A percentile compares a stretch with the other conserved stretches of the same genome.
Conservation (phyloP, 1,140 invertebrate genomes). For the Dendrolimus punctatus region DNA sequence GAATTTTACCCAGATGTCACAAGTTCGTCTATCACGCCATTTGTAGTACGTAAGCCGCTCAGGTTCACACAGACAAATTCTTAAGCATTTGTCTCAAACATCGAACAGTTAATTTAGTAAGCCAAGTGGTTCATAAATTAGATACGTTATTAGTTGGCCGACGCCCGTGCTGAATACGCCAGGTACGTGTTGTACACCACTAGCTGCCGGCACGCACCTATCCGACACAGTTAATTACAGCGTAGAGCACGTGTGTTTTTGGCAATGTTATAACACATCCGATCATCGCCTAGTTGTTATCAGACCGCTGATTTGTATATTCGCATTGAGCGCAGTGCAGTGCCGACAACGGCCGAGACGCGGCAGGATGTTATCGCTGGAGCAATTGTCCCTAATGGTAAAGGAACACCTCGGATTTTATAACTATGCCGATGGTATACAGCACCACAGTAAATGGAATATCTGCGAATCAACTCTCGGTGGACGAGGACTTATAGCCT, state of each 20-base stretch:
- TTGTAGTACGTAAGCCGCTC: conserved; percentile 16
- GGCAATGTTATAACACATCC: conserved; percentile 35
- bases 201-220: conserved; percentile 40
- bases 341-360: conserved; percentile 42
- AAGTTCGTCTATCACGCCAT: conserved; percentile 31
- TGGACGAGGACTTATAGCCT: conserved; percentile 79
- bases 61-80: conserved; percentile 23
- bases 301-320: conserved; percentile 56
- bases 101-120: conserved; percentile 17
- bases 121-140: conserved; percentile 33
- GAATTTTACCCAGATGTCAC: conserved; percentile 38
- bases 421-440: conserved; percentile 20
- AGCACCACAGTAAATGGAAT: conserved; percentile 50
- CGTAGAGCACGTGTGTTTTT: conserved; percentile 43
- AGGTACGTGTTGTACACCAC: conserved; percentile 39
- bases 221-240: conserved; percentile 45
- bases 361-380: conserved; percentile 65
- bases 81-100: conserved; percentile 1
- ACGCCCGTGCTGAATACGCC: conserved; percentile 32
- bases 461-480: conserved; percentile 71
- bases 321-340: conserved; percentile 55
- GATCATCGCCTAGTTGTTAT: conserved; percentile 51
- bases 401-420: conserved; percentile 50
- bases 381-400: conserved; percentile 61
- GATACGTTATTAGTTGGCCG: conserved; percentile 41